Conservation (phyloP, 2,113 vertebrate species). For the Charadrius vociferus region DNA sequence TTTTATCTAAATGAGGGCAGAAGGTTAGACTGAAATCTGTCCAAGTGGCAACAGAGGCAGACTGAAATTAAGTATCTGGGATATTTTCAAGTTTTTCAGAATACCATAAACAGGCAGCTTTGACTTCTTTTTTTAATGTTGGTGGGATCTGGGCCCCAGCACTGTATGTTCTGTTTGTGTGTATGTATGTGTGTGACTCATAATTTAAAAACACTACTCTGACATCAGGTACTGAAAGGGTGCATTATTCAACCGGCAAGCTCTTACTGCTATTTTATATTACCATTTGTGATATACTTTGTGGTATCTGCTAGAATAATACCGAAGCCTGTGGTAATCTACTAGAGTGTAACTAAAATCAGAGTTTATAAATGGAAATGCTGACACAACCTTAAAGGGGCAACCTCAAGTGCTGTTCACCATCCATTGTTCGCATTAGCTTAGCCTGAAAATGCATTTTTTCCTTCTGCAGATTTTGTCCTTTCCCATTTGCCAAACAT, state of each 20-base stretch:
- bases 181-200: rapidly evolving
- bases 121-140: neutral
- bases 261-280: neutral
- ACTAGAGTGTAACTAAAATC: constrained; percentile 33
- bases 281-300: neutral
- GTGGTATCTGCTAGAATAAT: constrained; percentile 24
- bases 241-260: neutral
- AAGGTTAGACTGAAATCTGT: neutral
- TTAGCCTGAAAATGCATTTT: constrained; percentile 54
- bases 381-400: constrained; percentile 57
- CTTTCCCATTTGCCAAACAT: constrained; percentile 63
- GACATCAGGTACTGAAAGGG: neutral
- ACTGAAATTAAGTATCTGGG: neutral
- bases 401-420: constrained; percentile 34
- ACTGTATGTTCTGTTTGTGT: neutral
- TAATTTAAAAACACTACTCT: neutral
- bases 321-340: constrained; percentile 12
- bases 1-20: constrained; percentile 36
- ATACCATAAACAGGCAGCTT: neutral
- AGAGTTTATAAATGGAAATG: constrained; percentile 57
- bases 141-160: neutral
- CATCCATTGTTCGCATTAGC: constrained; percentile 30
- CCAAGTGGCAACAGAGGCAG: neutral
- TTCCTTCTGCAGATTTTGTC: constrained; percentile 52
- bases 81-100: neutral